Conservation (phyloP, 2,113 vertebrate species). For the Rutilus rutilus region DNA sequence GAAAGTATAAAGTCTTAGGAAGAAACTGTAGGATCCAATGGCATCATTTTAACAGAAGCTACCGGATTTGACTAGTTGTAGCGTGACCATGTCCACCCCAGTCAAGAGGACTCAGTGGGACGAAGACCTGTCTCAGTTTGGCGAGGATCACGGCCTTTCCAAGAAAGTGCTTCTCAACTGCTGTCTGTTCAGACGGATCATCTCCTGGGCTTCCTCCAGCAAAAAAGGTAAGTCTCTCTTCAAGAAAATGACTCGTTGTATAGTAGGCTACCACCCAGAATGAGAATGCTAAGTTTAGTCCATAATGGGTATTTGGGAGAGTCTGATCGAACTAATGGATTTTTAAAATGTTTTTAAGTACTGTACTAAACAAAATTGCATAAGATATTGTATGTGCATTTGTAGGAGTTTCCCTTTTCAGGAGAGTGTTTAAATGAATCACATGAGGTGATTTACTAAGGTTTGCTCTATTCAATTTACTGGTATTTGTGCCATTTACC, state of each 20-base stretch:
- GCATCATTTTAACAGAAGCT: background rate
- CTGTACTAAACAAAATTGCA: background rate
- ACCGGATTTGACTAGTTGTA: constrained; percentile 57
- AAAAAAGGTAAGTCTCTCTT: constrained; percentile 74
- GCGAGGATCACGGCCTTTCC: constrained; percentile 77
- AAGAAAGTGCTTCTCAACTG: constrained; percentile 83
- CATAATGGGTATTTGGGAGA: background rate
- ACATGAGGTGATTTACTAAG: too few species aligned
- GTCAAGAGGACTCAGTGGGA: constrained; percentile 74
- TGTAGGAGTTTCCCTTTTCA: too few species aligned
- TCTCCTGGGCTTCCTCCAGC: constrained; percentile 80
- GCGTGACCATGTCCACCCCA: constrained; percentile 72
- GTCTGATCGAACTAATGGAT: background rate
- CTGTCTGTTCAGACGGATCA: constrained; percentile 80
- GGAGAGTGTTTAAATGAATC: too few species aligned
- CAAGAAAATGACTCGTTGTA: background rate
- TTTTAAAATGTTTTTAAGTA: background rate
- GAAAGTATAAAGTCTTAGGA: background rate
- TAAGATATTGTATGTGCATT: too few species aligned
- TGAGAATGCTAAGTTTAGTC: background rate
- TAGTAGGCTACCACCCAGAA: too few species aligned
- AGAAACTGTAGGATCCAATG: background rate
- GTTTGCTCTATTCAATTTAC: too few species aligned
- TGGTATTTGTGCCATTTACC: too few species aligned
- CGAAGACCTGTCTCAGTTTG: constrained; percentile 73